Conservation (phyloP, 2,113 vertebrate genomes). For the Scalopus aquaticus region DNA sequence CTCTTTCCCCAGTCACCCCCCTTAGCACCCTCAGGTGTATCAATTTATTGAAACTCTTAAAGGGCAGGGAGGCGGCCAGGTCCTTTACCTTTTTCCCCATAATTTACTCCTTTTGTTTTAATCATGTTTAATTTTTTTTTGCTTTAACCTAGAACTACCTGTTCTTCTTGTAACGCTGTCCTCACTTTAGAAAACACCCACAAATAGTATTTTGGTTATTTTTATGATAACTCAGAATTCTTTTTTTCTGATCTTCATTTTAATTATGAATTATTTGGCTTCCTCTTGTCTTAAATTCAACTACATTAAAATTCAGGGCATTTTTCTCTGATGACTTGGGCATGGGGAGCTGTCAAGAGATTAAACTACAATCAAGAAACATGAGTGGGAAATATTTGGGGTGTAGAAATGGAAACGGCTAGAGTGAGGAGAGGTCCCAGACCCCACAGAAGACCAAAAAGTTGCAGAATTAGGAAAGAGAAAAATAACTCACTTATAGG, state of each 20-base stretch:
- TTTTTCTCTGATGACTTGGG: background rate
- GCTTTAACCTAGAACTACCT: background rate
- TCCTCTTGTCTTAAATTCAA: constrained; percentile 10
- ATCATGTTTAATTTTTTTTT: background rate
- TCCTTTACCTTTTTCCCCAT: background rate
- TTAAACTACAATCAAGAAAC: background rate
- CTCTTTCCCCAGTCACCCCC: too few relatives aligned
- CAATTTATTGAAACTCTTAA: background rate
- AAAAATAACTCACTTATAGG: constrained; percentile 72
- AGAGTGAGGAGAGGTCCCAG: background rate
- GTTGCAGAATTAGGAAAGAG: background rate
- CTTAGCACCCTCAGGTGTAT: background rate
- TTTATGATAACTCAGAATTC: background rate
- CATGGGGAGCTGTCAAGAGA: background rate
- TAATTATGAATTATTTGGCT: background rate
- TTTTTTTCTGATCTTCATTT: background rate
- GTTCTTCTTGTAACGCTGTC: background rate
- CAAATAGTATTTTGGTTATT: background rate
- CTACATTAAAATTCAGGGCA: background rate
- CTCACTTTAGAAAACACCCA: background rate
- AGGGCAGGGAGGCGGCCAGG: background rate
- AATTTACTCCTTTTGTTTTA: background rate
- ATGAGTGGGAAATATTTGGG: background rate
- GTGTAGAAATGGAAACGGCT: background rate
- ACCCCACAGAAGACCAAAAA: background rate